These are phyloP conservation scores for Corythaeola cristata DNA, from an alignment of 2,113 vertebrate species.

Conservation along the genomic window DNA sequence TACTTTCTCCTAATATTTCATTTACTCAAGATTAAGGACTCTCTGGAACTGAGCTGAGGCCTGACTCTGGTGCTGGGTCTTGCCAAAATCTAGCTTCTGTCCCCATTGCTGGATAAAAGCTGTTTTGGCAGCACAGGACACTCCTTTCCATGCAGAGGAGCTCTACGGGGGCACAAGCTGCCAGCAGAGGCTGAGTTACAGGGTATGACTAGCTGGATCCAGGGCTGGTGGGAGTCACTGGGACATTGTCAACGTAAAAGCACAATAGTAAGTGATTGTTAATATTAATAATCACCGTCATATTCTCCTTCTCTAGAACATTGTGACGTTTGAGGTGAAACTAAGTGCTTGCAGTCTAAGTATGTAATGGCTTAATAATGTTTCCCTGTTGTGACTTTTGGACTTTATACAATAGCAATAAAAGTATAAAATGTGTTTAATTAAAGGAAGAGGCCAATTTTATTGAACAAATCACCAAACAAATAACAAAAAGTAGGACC, in stretches of 20 bases:
- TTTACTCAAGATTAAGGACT: neutral
- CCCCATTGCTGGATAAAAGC: neutral
- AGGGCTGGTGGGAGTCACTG: neutral
- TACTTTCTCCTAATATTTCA: neutral
- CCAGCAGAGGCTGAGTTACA: neutral
- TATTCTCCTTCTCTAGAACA: neutral
- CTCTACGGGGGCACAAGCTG: neutral
- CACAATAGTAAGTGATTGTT: neutral
- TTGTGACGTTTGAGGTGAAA: conserved; percentile 26
- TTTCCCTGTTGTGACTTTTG: conserved; percentile 31
- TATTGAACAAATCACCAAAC: conserved; percentile 29
- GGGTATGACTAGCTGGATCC: neutral
- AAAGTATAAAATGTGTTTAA: conserved; percentile 53
- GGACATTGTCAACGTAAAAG: neutral
- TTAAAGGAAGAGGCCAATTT: conserved; percentile 39
- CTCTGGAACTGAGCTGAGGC: neutral
- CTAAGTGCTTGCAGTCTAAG: neutral
- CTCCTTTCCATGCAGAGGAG: neutral
- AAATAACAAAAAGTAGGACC: neutral
- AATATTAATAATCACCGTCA: neutral
- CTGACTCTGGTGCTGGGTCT: neutral
- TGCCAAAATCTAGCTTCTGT: neutral
- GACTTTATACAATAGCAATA: conserved; percentile 9
- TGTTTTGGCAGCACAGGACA: neutral
- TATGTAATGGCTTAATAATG: neutral